Conservation (phyloP, 2,888 invertebrate species). For the Stenoptilia bipunctidactyla region DNA sequence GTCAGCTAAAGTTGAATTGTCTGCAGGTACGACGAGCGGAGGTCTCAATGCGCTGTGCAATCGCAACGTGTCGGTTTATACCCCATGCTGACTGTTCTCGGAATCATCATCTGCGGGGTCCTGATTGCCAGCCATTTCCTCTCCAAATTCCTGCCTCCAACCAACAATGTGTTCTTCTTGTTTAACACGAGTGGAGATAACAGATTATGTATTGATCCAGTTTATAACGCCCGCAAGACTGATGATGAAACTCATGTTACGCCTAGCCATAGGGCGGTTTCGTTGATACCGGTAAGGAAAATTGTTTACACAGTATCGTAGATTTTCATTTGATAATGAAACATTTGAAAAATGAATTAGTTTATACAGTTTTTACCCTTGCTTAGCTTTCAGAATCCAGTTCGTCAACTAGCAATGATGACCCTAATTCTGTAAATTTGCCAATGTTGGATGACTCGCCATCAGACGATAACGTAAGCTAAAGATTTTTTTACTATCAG, state of each 20-base stretch:
- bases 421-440: too few relatives aligned
- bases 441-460: too few relatives aligned
- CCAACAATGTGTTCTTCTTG: slow-evolving; percentile 27
- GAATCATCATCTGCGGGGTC: slow-evolving; percentile 12
- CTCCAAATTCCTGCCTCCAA: slow-evolving; percentile 11
- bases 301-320: too few relatives aligned
- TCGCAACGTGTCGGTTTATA: slow-evolving; percentile 26
- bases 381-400: too few relatives aligned
- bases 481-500: too few relatives aligned
- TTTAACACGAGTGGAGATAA: slow-evolving; percentile 32
- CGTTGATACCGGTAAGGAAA: not conserved
- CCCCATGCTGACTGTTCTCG: slow-evolving; percentile 28
- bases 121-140: not conserved
- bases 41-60: slow-evolving; percentile 23
- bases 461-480: too few relatives aligned
- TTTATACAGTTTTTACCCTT: too few relatives aligned
- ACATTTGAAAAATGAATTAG: too few relatives aligned
- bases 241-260: not conserved
- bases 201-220: not conserved
- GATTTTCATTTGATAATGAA: too few relatives aligned
- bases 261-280: not conserved
- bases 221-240: not conserved
- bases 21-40: slow-evolving; percentile 35
- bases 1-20: too few relatives aligned
- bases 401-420: too few relatives aligned